A percentile compares a stretch with the other conserved stretches of the same genome.
Conservation (phyloP, 2,888 invertebrate species). For the Scaptomyza polygonia region DNA sequence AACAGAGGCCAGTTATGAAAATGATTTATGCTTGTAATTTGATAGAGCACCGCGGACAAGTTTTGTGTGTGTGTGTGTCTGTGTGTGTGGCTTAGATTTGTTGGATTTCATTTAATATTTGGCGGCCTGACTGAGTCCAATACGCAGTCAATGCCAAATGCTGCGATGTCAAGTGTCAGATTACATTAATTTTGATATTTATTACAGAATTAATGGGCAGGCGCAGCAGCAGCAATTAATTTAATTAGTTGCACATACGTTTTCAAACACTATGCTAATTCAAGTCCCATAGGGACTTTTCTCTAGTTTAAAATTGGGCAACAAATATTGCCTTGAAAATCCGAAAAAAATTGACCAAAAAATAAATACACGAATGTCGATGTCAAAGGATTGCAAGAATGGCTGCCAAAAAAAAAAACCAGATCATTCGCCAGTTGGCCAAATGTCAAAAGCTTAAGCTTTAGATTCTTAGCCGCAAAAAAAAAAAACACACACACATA, state of each 20-base stretch:
- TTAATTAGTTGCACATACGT: conserved; percentile 71
- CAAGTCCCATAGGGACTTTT: conserved; percentile 50
- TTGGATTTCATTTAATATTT: conserved; percentile 11
- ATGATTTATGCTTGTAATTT: conserved; percentile 75
- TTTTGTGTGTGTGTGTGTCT: conserved; percentile 46
- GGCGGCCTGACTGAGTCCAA: conserved; percentile 33
- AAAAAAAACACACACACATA: too few species aligned
- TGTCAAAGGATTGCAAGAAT: conserved; percentile 71
- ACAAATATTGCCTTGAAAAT: conserved; percentile 26
- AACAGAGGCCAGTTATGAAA: conserved; percentile 66
- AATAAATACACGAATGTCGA: conserved; percentile 61
- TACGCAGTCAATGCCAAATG: conserved; percentile 73
- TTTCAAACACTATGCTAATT: conserved; percentile 38
- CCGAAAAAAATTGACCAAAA: conserved; percentile 1
- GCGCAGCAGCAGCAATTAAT: conserved; percentile 72
- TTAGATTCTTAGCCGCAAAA: conserved; percentile 23
- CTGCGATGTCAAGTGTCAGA: conserved; percentile 75
- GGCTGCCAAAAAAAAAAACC: conserved; percentile 5
- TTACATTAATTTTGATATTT: conserved; percentile 78
- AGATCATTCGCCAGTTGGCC: conserved; percentile 50
- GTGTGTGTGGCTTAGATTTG: conserved; percentile 27
- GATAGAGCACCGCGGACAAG: conserved; percentile 72
- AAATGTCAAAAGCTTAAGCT: conserved; percentile 74
- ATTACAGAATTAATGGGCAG: conserved; percentile 73
- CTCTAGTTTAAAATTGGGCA: conserved; percentile 21